These are phyloP conservation scores for Amphibalanus amphitrite DNA, from an alignment of 1,140 invertebrate species.

Conservation along the genomic window DNA sequence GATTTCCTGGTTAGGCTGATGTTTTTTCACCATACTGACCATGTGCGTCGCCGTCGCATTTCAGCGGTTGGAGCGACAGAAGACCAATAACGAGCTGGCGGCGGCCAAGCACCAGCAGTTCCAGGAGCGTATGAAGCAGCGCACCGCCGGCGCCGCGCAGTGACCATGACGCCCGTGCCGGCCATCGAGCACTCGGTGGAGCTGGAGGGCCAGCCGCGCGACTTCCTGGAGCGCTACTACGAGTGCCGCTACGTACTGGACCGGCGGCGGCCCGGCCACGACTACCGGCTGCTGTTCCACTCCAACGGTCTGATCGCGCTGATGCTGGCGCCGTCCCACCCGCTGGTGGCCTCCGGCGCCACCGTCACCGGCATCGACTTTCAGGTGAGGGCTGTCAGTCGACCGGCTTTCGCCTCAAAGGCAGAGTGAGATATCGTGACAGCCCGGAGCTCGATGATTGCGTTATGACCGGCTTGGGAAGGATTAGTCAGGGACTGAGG, in stretches of 20 bases:
- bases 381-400: not conserved
- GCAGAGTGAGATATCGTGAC: too few species aligned
- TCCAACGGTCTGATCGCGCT: not conserved
- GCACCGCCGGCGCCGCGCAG: too few species aligned
- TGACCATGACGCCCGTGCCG: not conserved
- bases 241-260: not conserved
- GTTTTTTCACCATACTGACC: too few species aligned
- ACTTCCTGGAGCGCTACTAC: not conserved
- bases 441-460: too few species aligned
- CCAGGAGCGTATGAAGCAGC: not conserved
- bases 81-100: not conserved
- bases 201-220: not conserved
- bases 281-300: conserved; percentile 1
- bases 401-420: too few species aligned
- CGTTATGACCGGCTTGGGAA: too few species aligned
- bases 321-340: not conserved
- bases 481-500: too few species aligned
- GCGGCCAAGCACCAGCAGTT: not conserved
- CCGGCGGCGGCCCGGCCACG: not conserved
- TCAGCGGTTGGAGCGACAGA: not conserved
- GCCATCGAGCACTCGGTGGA: not conserved
- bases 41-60: not conserved
- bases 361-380: not conserved
- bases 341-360: not conserved
- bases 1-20: too few species aligned